Percentiles rank a stretch among this genome's conserved stretches.
Conservation (phyloP, 2,797 vertebrate genomes). For the Schizopygopsis malacanthus region DNA sequence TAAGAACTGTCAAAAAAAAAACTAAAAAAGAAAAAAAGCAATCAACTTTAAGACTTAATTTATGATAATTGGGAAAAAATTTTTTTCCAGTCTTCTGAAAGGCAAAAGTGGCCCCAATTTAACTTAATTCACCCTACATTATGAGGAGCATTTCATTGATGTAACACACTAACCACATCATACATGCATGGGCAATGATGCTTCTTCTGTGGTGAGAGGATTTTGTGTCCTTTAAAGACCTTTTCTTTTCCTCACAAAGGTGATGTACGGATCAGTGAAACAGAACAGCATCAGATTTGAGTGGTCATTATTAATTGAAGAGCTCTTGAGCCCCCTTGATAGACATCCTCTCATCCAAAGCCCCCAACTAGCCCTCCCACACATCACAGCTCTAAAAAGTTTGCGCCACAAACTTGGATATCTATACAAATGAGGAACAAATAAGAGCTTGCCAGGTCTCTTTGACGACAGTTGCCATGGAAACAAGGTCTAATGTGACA, state of each 20-base stretch:
- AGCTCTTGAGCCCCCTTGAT: slow-evolving; percentile 31
- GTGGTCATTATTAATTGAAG: slow-evolving; percentile 46
- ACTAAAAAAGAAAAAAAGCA: neutral
- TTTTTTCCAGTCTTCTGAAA: neutral
- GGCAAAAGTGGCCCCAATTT: neutral
- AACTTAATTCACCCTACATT: neutral
- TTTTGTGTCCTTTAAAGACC: neutral
- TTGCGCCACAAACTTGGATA: slow-evolving; percentile 26
- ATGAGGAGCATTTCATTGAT: neutral
- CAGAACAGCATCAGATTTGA: slow-evolving; percentile 25
- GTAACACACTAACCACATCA: neutral
- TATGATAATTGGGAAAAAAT: neutral
- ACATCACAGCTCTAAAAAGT: slow-evolving; percentile 20
- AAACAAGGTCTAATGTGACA: slow-evolving; percentile 44
- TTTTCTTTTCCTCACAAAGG: slow-evolving; percentile 19
- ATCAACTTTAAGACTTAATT: neutral
- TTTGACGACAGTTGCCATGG: slow-evolving; percentile 56
- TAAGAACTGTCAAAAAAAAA: no score
- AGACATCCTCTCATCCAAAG: neutral
- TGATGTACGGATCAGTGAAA: neutral
- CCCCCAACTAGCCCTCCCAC: neutral
- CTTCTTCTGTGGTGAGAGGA: neutral
- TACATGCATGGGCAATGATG: neutral
- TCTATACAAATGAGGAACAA: slow-evolving; percentile 23
- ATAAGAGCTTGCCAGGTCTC: slow-evolving; percentile 32